Base-by-base conservation (phyloP, 35 echinoderm and acorn worm genomes). In the Heliocidaris tuberculata region DNA sequence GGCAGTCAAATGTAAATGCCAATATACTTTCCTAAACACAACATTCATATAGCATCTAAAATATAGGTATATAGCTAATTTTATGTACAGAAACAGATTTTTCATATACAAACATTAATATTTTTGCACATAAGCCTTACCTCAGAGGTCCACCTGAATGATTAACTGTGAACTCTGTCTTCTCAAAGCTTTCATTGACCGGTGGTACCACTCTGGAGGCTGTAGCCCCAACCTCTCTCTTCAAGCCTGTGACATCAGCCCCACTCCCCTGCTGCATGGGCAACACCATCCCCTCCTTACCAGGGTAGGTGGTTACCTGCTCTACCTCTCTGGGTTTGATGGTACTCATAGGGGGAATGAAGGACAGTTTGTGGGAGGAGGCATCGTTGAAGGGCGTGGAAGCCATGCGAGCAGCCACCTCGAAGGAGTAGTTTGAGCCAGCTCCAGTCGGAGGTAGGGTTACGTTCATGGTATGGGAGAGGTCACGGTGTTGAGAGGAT, bases 321-420 rank as follows among this genome's bases (percentile, higher is more conserved):
- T 93, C 49, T 12, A 86, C 49, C 94, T 70, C 31, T 29, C 86
- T 91, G 6, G 94, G 95, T 93, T 96, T 97, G 94, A 97, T 97
- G 78, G 95, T 94, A 49, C 98, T 98, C 95, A 97, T 95, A 9
- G 98, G 98, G 32, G 96, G 95, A 32, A 95, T 93, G 92, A 97
- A 97, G 48, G 95, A 96, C n/a, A 95, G 95, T 70, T 92, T 60
- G 27, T 48, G 93, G 24, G 95, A 86, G 71, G 94, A 49, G 42
- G 61, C 92, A 49, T 86, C 31, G 85, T 97, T 96, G 95, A 97
- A 98, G 48, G 98, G 96, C 3, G 98, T 98, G 52, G 98, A 98
- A n/a, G 95, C 97, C 98, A 98, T 98, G 27, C 96, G 98, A 85
- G 98, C 94, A 32, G 95, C 95, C 0, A 95, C 94, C 47, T 95